Evolutionary conservation across 2,888 invertebrate species (phyloP).

Genomic region (Xestia ashworthii): DNA sequence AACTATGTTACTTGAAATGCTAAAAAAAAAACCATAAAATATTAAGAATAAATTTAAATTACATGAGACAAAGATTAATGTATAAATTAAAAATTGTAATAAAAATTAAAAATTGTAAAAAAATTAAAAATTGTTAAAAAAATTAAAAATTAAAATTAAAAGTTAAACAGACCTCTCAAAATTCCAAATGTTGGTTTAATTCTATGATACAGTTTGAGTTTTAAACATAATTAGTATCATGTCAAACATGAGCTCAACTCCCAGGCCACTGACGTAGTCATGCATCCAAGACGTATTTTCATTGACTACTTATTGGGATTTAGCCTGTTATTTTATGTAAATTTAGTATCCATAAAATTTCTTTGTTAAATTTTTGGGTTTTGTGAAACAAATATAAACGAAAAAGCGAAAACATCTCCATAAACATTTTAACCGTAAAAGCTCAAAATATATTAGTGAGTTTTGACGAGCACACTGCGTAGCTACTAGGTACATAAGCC

Average conservation of each 20-base stretch:
- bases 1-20: too few relatives aligned
- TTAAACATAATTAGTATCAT: background rate
- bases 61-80: too few relatives aligned
- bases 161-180: background rate
- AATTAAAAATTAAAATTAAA: too few relatives aligned
- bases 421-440: conserved; percentile 23
- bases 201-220: background rate
- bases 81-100: too few relatives aligned
- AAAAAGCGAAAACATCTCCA: conserved; percentile 25
- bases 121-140: too few relatives aligned
- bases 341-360: background rate
- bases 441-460: conserved; percentile 43
- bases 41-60: too few relatives aligned
- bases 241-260: background rate
- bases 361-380: background rate
- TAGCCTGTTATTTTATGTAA: background rate
- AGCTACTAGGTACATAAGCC: conserved; percentile 39
- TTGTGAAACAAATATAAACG: conserved; percentile 19
- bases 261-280: background rate
- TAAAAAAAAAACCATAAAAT: too few relatives aligned
- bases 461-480: conserved; percentile 45
- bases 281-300: background rate
- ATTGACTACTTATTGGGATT: background rate
- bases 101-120: too few relatives aligned
- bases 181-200: background rate